Evolutionary conservation across 2,797 vertebrate species (phyloP).

Genomic region (Mareca penelope): DNA sequence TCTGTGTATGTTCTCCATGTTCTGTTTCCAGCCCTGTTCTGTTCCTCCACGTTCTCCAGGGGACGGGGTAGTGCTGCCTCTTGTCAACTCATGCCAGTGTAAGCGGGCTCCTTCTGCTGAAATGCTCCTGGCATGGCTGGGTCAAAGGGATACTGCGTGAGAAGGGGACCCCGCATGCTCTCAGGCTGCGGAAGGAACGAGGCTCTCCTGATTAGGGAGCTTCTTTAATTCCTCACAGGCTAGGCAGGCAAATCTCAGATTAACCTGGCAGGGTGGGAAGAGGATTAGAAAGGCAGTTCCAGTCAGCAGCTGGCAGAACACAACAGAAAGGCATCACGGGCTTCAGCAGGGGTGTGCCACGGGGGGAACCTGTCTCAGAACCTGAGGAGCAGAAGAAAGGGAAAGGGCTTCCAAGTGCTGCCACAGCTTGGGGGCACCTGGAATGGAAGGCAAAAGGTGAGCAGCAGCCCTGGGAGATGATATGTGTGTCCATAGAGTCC

Average conservation of each 20-base stretch:
- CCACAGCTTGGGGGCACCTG: not conserved
- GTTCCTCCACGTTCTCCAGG: not conserved
- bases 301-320: not conserved
- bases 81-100: accelerated
- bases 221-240: slow-evolving; percentile 42
- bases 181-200: not conserved
- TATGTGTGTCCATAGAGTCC: not conserved
- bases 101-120: not conserved
- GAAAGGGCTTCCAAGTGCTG: not conserved
- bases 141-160: not conserved
- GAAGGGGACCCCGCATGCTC: not conserved
- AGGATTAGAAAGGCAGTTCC: slow-evolving; percentile 45
- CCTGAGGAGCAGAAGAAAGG: not conserved
- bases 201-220: slow-evolving; percentile 8
- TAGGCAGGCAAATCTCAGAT: slow-evolving; percentile 61
- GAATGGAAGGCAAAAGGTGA: not conserved
- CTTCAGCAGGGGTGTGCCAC: not conserved
- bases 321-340: accelerated
- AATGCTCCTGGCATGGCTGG: not conserved
- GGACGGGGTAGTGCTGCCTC: not conserved
- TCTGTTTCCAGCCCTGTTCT: not conserved
- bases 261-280: slow-evolving; percentile 61
- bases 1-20: not conserved
- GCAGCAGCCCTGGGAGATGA: not conserved
- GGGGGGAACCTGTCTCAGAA: accelerated